Base-by-base conservation (phyloP, 2,888 invertebrate genomes). In the Drosophila acutilabella region DNA sequence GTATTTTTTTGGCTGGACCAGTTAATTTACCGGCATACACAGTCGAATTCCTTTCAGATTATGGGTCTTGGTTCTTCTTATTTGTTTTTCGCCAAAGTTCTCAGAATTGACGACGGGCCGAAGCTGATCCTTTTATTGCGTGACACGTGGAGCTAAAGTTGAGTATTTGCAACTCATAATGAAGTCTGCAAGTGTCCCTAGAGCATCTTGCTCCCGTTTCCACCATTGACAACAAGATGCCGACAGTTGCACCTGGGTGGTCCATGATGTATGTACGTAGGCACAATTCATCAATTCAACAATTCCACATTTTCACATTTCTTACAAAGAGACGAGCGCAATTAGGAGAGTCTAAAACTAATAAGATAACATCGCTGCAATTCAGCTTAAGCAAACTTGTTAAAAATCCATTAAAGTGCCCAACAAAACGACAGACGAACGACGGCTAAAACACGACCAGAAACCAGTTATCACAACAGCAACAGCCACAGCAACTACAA, bases 351-450 rank as follows among this genome's bases (percentile, higher is more conserved):
- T 36, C 54, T 50, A 59, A 64, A 69, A 42, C 80, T 62, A 80
- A 76, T 77, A 59, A 69, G 78, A 78, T 78, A 72, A 77, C 69
- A 78, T 72, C 71, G 51, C 45, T 20, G 64, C 67, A 62, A 47
- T 67, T 61, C 70, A 45, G 30, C 50, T 51, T 54, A 68, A 53
- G 51, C 40, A 56, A 72, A 66, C 65, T 80, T 71, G 68, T 80
- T 77, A 77, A 80, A 61, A 67, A 18, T 20, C 51, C 78, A 65
- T 76, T 73, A 73, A 78, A 56, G 41, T 60, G 61, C n/a, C 18
- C 26, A 18, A 14, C 51, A 42, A 42, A 45, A 18, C 41, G 20
- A 51, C 48, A 44, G 40, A 11, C 30, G 30, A 30, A 30, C 38
- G 51, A 41, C 13, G 16, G 6, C 16, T 11, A 20, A 18, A 30